Conservation (phyloP, 2,113 vertebrate genomes). For the Sturnira hondurensis region DNA sequence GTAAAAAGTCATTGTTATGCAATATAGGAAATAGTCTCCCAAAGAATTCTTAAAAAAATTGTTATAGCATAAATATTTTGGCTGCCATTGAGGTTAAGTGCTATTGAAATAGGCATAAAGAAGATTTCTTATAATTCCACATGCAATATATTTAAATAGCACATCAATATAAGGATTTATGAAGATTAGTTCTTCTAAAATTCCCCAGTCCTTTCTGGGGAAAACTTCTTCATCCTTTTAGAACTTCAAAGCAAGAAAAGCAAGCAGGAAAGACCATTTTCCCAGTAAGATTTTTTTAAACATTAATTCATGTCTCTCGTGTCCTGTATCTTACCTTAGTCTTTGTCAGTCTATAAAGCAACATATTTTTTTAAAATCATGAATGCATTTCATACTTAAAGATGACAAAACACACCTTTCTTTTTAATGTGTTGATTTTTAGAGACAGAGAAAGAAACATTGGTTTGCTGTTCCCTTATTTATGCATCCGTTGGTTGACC, state of each 20-base stretch:
- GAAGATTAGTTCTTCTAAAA: constrained; percentile 34
- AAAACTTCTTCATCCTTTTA: constrained; percentile 32
- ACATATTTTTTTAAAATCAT: constrained; percentile 29
- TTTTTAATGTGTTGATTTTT: neutral
- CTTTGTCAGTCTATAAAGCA: constrained; percentile 43
- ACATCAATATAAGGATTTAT: constrained; percentile 51
- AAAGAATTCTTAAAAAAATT: neutral
- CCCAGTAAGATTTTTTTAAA: constrained; percentile 26
- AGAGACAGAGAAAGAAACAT: too few relatives aligned
- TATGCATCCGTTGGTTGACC: too few relatives aligned
- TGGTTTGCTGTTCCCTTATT: too few relatives aligned
- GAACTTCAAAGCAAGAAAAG: constrained; percentile 50
- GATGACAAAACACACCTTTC: constrained; percentile 22
- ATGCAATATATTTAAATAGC: constrained; percentile 59
- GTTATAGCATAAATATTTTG: constrained; percentile 41
- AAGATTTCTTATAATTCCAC: constrained; percentile 60
- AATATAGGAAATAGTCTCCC: constrained; percentile 16
- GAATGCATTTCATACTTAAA: constrained; percentile 52
- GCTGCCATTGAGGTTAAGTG: constrained; percentile 35
- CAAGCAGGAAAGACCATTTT: constrained; percentile 21
- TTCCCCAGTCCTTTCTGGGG: neutral
- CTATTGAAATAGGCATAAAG: constrained; percentile 48
- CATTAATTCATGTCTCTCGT: constrained; percentile 45
- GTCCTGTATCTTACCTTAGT: constrained; percentile 19
- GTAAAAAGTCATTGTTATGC: constrained; percentile 13